Base-by-base conservation (phyloP, 2,888 invertebrate genomes). In the Sycophila texana region DNA sequence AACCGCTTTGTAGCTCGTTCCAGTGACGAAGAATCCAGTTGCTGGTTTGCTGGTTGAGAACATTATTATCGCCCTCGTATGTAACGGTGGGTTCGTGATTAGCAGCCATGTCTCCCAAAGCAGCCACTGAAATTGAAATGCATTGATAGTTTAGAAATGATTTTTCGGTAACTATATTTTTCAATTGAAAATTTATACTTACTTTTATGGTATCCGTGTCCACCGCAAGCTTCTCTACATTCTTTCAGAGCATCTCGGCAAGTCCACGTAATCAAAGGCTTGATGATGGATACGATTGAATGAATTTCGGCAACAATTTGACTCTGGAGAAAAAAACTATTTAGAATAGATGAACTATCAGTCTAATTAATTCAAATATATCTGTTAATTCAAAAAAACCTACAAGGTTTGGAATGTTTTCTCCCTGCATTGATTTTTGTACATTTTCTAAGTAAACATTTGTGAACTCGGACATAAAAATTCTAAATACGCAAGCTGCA, bases 1-100 rank as follows among this genome's bases (percentile, higher is more conserved):
- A 91, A 0, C 92, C 92, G 2, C 88, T 83, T 22, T 89, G 86
- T 0, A 92, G 90, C 2, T 91, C 83, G 53, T 86, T 91, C 93
- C 94, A 95, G 88, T 95, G 95, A 0, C 94, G 91, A 66, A 95
- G 88, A 74, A 98, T 91, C 95, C 96, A 98, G 91, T 97, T 98
- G 86, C 96, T 96, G 0, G 96, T 94, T 90, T 98, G 98, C 87
- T 98, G 98, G 0, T 95, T 93, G 3, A 98, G 92, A 26, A 98
- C 97, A 90, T 96, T 97, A 91, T 98, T 98, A 91, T 98, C 98
- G 0, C 98, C 98, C 89, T 98, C 98, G 90, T 97, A 97, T 0
- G 98, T 98, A 75, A 96, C 95, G 58, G 95, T 95, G 0, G 98
- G 95, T 90, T 98, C 98, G 90, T 97, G 95, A 90, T 96, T 96